These are phyloP conservation scores for Ichneumoninae sp. DNA, from an alignment of 2,888 invertebrate genomes.

Conservation along the genomic window DNA sequence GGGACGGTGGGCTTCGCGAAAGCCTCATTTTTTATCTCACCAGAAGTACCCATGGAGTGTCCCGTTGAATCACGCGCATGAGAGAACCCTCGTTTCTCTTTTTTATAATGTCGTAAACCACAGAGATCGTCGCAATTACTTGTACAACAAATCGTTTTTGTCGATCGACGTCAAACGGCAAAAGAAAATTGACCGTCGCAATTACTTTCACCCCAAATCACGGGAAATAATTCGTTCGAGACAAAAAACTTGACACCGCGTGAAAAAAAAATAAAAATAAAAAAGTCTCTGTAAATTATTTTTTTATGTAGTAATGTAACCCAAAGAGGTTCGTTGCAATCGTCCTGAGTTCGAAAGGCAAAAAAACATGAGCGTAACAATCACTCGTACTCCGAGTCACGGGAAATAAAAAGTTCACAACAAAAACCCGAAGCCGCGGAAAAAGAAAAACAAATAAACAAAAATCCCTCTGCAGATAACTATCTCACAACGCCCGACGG, in stretches of 20 bases:
- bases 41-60: slow-evolving; percentile 52
- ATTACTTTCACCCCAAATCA: too few species aligned
- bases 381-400: background rate
- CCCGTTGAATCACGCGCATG: slow-evolving; percentile 55
- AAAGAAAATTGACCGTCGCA: too few species aligned
- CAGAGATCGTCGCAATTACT: too few species aligned
- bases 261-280: too few species aligned
- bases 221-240: too few species aligned
- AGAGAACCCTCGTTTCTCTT: slow-evolving; percentile 42
- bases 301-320: too few species aligned
- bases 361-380: background rate
- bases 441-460: too few species aligned
- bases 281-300: too few species aligned
- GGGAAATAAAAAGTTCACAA: background rate
- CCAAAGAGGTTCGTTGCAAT: too few species aligned
- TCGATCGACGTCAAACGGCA: too few species aligned
- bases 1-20: slow-evolving; percentile 24
- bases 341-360: background rate
- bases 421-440: background rate
- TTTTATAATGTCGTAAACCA: slow-evolving; percentile 27
- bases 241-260: too few species aligned
- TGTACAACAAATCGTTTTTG: too few species aligned
- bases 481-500: background rate
- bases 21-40: slow-evolving; percentile 28
- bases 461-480: background rate